Conservation (phyloP, 2,797 vertebrate species). For the Lepidocolaptes lacrymiger region DNA sequence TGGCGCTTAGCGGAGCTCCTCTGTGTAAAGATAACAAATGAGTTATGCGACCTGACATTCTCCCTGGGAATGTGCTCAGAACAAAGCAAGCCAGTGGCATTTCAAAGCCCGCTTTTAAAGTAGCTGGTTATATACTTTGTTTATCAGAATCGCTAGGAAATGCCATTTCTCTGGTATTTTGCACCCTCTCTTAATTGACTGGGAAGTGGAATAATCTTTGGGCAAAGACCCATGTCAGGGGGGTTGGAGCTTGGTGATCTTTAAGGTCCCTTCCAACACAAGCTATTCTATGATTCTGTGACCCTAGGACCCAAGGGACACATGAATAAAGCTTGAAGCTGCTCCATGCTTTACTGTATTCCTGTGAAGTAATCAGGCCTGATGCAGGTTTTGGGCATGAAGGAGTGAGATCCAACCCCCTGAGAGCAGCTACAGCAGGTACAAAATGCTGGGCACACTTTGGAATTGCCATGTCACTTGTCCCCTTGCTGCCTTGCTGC, state of each 20-base stretch:
- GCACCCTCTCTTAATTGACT: background rate
- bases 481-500: background rate
- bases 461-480: background rate
- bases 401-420: background rate
- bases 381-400: background rate
- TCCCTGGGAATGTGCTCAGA: conserved; percentile 32
- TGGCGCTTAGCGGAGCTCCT: conserved; percentile 14
- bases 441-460: background rate
- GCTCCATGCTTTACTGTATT: background rate
- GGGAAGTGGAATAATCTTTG: background rate
- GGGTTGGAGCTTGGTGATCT: background rate
- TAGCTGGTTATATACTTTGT: background rate
- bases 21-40: conserved; percentile 44
- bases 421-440: background rate
- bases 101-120: conserved; percentile 38
- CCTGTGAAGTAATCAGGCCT: background rate
- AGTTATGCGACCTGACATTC: conserved; percentile 40
- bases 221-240: background rate
- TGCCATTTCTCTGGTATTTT: conserved; percentile 18
- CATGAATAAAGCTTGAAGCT: background rate
- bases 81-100: conserved; percentile 28
- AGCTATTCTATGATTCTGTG: background rate
- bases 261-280: background rate
- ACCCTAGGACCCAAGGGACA: background rate
- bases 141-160: background rate